phyloP scores from a whole-genome alignment of 2,113 vertebrate genomes.

The Oophaga pumilio region DNA sequence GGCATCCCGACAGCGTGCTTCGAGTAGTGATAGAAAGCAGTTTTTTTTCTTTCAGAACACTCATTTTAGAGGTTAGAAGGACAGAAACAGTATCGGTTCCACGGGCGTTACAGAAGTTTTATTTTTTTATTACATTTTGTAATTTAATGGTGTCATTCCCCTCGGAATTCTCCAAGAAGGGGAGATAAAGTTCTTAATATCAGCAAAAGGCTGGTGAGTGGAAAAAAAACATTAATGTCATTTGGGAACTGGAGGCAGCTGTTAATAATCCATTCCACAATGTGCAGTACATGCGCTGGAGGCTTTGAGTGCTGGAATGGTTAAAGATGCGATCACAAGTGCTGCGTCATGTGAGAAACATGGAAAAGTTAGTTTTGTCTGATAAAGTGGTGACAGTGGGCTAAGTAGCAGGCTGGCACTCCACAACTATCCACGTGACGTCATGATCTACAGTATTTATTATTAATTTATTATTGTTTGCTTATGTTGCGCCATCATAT shows the following conservation, averaged over 20 bases:
- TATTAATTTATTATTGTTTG: too few species aligned
- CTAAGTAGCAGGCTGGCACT: not conserved
- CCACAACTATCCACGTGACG: not conserved
- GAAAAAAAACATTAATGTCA: constrained; percentile 43
- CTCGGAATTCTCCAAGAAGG: constrained; percentile 31
- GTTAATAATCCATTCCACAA: constrained; percentile 39
- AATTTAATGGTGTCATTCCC: constrained; percentile 44
- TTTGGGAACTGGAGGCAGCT: constrained; percentile 46
- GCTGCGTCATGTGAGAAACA: not conserved
- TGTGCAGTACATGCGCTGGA: constrained; percentile 18
- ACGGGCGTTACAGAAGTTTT: constrained; percentile 26
- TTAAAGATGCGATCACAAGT: constrained; percentile 18
- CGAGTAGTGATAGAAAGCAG: not conserved
- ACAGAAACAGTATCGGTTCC: constrained; percentile 12
- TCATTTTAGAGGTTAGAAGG: constrained; percentile 8
- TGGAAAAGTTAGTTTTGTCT: not conserved
- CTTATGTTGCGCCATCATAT: too few species aligned
- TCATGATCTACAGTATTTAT: not conserved
- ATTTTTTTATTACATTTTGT: constrained; percentile 46
- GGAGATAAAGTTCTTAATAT: constrained; percentile 51
- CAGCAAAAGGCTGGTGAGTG: constrained; percentile 39
- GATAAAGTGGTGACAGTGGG: not conserved
- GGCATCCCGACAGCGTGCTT: constrained; percentile 1
- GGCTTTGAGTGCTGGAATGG: constrained; percentile 4
- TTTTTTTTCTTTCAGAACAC: not conserved